Conservation (phyloP, 2,888 invertebrate species). For the Phrixothrix hirtus region DNA sequence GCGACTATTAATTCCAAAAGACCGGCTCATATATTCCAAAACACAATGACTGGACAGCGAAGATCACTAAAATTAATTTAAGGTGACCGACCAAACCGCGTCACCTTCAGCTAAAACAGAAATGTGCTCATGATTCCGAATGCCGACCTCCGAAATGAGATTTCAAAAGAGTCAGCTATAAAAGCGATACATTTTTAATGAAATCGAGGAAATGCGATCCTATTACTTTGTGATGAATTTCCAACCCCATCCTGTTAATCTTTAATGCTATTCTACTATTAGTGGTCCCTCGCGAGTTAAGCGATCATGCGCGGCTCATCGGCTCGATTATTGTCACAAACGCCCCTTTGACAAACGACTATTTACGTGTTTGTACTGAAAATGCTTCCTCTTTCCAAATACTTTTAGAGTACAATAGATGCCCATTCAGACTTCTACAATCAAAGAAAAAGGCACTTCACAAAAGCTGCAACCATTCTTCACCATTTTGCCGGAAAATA, state of each 20-base stretch:
- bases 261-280: conserved; percentile 33
- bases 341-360: conserved; percentile 28
- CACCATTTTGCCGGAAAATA: conserved; percentile 17
- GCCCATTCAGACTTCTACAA: conserved; percentile 19
- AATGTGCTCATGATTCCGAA: background rate
- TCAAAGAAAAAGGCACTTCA: conserved; percentile 22
- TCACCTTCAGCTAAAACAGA: conserved; percentile 5
- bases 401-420: conserved; percentile 22
- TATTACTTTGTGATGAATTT: conserved; percentile 35
- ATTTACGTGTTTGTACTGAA: conserved; percentile 28
- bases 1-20: conserved; percentile 54
- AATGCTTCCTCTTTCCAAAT: conserved; percentile 23
- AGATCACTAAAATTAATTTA: conserved; percentile 39
- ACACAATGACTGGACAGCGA: conserved; percentile 46
- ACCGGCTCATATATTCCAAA: conserved; percentile 52
- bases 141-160: conserved; percentile 10
- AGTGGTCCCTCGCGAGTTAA: conserved; percentile 25
- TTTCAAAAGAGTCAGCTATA: conserved; percentile 20
- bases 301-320: conserved; percentile 28
- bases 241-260: conserved; percentile 40
- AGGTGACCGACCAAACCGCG: conserved; percentile 28
- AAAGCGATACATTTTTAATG: conserved; percentile 40
- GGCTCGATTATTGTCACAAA: conserved; percentile 24
- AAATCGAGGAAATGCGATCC: conserved; percentile 37
- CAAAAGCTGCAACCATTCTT: conserved; percentile 26